Base-by-base conservation (phyloP, 2,888 invertebrate genomes). In the Caenorhabditis angaria region DNA sequence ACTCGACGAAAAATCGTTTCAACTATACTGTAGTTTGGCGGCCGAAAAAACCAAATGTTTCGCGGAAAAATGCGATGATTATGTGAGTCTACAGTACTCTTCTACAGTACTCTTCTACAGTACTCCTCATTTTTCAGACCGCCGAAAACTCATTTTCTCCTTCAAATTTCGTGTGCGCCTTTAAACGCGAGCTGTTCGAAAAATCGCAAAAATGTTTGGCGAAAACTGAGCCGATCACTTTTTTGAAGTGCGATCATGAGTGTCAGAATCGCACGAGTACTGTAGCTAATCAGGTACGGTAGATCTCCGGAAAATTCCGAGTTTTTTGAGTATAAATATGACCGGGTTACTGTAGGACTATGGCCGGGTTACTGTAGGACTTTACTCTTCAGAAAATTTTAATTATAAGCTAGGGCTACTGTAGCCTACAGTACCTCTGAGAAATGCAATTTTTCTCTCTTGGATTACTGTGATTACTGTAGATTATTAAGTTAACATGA, bases 121-220 rank as follows among this genome's bases (percentile, higher is more conserved):
- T 27, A 27, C 8, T 4, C 27, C 20, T 14, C 48, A 18, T 22
- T 14, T 65, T 80, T 61, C 63, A 85, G 84, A 74, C 80, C 0
- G 85, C 86, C 6, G 85, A 85, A 64, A 79, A 82, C 24, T 83
- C 83, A 8, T 86, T 86, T 62, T 85, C 85, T 0, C 86, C 86
- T 2, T 83, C 86, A 8, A 86, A 86, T 70, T 87, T 86, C 63
- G 65, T 86, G 8, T 86, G 86, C 60, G 63, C 78, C 48, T 86
- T 86, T 74, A 85, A 85, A 66, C 29, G 81, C 25, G 58, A 59
- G 5, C 70, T 76, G 6, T 85, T 85, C 54, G 70, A 70, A 35
- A 67, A 67, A 59, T 41, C 70, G 0, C n/a, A 64, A 32, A 67
- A 64, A 61, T 70, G 69, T 56, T n/a, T 75, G 27, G 56, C 64